Conservation (phyloP, 2,888 invertebrate genomes). For the Meteorus colon region DNA sequence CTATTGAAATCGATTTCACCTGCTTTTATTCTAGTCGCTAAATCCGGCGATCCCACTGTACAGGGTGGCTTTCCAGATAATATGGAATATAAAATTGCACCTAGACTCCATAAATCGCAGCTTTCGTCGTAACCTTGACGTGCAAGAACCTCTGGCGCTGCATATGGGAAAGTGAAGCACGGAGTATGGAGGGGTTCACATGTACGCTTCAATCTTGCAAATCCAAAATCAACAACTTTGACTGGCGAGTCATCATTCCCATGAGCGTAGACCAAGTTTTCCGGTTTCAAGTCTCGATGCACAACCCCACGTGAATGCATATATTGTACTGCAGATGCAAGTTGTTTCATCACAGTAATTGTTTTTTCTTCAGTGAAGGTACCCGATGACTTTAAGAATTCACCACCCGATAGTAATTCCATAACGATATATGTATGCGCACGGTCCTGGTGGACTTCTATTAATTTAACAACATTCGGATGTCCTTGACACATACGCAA, state of each 20-base stretch:
- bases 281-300: conserved; percentile 96
- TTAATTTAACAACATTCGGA: conserved; percentile 87
- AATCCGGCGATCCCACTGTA: conserved; percentile 81
- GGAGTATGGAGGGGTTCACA: conserved; percentile 84
- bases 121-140: conserved; percentile 90
- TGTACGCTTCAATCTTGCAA: conserved; percentile 85
- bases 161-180: conserved; percentile 95
- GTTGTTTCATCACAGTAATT: conserved; percentile 85
- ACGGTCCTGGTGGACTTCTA: conserved; percentile 89
- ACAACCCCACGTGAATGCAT: conserved; percentile 91
- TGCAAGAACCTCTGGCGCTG: conserved; percentile 93
- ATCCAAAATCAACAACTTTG: conserved; percentile 97
- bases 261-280: conserved; percentile 82
- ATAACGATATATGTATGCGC: conserved; percentile 92
- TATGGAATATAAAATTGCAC: conserved; percentile 93
- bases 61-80: conserved; percentile 92
- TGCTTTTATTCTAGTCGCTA: conserved; percentile 86
- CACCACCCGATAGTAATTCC: conserved; percentile 89
- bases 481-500: conserved; percentile 91
- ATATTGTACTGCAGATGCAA: conserved; percentile 88
- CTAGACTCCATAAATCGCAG: conserved; percentile 97
- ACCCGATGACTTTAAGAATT: conserved; percentile 81
- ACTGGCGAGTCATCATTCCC: conserved; percentile 78
- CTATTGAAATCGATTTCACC: conserved; percentile 87
- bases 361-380: conserved; percentile 87